Conservation (phyloP, 2,797 vertebrate genomes). For the Etheostoma nigrum region DNA sequence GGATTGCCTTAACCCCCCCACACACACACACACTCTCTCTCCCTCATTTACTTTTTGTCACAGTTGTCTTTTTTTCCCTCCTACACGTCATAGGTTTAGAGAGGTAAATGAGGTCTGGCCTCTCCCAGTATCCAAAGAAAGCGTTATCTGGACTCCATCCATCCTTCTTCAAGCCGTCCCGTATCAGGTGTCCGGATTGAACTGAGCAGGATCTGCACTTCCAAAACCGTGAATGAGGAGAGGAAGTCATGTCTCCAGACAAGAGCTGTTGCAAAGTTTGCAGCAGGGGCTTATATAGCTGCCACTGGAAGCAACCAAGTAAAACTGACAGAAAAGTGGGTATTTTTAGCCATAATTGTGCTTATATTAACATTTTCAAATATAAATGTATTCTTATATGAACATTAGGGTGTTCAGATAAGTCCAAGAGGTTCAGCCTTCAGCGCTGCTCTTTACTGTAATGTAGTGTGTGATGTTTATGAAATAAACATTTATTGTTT, state of each 20-base stretch:
- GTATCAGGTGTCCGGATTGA: conserved; percentile 34
- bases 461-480: background rate
- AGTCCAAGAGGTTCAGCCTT: background rate
- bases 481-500: background rate
- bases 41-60: conserved; percentile 48
- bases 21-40: background rate
- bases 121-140: conserved; percentile 34
- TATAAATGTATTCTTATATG: background rate
- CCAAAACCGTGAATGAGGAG: conserved; percentile 26
- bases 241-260: conserved; percentile 57
- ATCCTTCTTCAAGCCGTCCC: conserved; percentile 27
- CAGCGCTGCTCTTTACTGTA: background rate
- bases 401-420: background rate
- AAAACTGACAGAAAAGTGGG: conserved; percentile 72
- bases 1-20: conserved; percentile 47
- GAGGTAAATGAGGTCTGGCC: conserved; percentile 33
- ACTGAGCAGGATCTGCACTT: conserved; percentile 18
- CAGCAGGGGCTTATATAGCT: conserved; percentile 89
- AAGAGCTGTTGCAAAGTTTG: conserved; percentile 75
- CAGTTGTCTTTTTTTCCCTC: conserved; percentile 8
- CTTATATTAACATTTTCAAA: background rate
- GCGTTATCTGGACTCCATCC: background rate
- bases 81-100: conserved; percentile 29
- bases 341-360: conserved; percentile 6
- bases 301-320: conserved; percentile 79